A percentile compares a stretch with the other conserved stretches of the same genome.
These are phyloP conservation scores for Mesoclemmys tuberculata DNA, from an alignment of 2,113 vertebrate genomes.

Conservation along the genomic window DNA sequence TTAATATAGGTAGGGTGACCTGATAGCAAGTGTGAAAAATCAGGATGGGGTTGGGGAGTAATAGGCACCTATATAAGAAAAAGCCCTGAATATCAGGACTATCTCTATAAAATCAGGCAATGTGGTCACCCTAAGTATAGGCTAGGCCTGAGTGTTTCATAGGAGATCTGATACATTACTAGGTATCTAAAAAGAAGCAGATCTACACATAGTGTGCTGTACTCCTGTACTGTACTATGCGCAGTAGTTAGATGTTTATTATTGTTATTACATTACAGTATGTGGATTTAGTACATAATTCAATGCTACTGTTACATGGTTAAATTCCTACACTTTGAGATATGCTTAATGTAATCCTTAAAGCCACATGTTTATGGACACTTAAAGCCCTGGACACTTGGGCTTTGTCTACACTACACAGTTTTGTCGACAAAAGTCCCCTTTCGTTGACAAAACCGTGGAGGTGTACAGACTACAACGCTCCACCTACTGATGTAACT, in stretches of 20 bases:
- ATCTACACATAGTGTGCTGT: background rate
- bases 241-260: background rate
- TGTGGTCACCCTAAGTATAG: no score
- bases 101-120: background rate
- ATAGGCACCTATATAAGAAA: no score
- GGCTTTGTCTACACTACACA: background rate
- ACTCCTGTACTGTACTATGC: accelerated
- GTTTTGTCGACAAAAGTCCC: no score
- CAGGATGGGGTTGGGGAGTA: no score
- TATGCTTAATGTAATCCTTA: background rate
- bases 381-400: background rate
- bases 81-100: background rate
- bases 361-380: background rate
- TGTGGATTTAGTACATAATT: background rate
- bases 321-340: background rate
- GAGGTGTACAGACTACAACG: no score
- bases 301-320: background rate
- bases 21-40: no score
- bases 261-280: accelerated
- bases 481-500: no score
- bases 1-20: background rate
- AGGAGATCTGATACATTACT: no score
- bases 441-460: no score
- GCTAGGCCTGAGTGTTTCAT: no score
- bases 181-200: no score